Base-by-base conservation (phyloP, 2,113 vertebrate genomes). In the Rhinoderma darwinii region DNA sequence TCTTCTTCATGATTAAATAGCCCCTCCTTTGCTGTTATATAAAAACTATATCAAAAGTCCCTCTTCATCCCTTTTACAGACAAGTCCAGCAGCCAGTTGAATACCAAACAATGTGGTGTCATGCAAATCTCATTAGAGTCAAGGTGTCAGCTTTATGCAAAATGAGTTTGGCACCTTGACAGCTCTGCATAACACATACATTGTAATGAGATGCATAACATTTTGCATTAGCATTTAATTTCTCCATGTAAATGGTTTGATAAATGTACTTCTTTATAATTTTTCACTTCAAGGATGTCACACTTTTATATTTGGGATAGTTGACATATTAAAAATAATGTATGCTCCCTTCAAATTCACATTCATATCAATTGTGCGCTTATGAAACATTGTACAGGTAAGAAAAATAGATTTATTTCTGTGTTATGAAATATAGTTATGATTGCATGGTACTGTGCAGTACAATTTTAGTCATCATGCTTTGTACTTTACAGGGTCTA, bases 191-290 rank as follows among this genome's bases (percentile, higher is more conserved):
- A 85, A 56, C 84, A 84, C 63, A 61, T 44, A 10, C 37, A 82
- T 66, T 66, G 79, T 82, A 82, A 82, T 82, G 79, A 66, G 79
- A 82, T 82, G 79, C 79, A 82, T 82, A 82, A 44, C 79, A 82
- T 82, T 81, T 82, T 82, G 79, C 79, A 82, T 82, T 82, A 82
- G 79, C 82, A 79, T 88, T 59, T 15, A n/a, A 1, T 9, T n/a
- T 4, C 32, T 79, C 72, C 22, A 25, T 0, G 70, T 59, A 41
- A 56, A 35, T 72, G 77, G n/a, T 59, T 1, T 18, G 27, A 27
- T 20, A 35, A 27, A 84, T 61, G 17, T 51, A 10, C 6, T 7
- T 68, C 41, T 17, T 17, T 22, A 32, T 25, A 20, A 5, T 0
- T 70, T 70, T 61, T 54, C 51, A 30, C 56, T 1, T 27, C 22